phyloP scores from a whole-genome alignment of 2,888 invertebrate genomes.

The Euplexia lucipara region DNA sequence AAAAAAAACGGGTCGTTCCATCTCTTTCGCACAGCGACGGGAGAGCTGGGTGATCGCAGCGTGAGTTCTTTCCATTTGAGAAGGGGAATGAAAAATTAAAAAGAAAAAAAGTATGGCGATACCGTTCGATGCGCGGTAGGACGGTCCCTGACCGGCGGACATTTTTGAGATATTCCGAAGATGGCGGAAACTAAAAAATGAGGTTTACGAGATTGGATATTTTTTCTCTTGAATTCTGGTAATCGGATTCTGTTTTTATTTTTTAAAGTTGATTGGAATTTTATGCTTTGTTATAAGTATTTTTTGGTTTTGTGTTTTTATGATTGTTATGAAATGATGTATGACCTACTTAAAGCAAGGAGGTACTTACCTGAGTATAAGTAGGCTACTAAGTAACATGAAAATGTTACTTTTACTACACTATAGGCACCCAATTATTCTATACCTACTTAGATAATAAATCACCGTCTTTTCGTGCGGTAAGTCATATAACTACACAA shows the following conservation, averaged over 20 bases:
- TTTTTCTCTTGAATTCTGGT: slow-evolving; percentile 19
- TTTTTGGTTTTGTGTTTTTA: slow-evolving; percentile 1
- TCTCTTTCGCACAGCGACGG: slow-evolving; percentile 75
- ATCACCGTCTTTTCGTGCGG: too few species aligned
- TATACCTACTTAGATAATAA: too few species aligned
- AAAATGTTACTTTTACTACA: too few species aligned
- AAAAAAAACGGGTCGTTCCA: slow-evolving; percentile 67
- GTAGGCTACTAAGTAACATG: too few species aligned
- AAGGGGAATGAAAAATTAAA: slow-evolving; percentile 86
- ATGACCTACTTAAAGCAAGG: not conserved
- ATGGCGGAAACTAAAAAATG: slow-evolving; percentile 68
- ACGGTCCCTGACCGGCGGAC: slow-evolving; percentile 67
- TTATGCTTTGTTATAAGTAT: not conserved
- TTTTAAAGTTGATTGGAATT: slow-evolving; percentile 14
- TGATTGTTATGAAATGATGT: slow-evolving; percentile 9
- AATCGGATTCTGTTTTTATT: slow-evolving; percentile 23
- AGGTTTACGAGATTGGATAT: slow-evolving; percentile 34
- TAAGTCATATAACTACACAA: too few species aligned
- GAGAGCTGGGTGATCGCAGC: slow-evolving; percentile 75
- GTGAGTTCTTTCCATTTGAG: slow-evolving; percentile 83
- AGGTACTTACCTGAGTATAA: not conserved
- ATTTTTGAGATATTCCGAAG: slow-evolving; percentile 68
- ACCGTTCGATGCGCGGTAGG: slow-evolving; percentile 69
- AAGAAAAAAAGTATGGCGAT: slow-evolving; percentile 78
- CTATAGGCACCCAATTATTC: too few species aligned